Percentiles rank a stretch among this genome's conserved stretches.
These are phyloP conservation scores for Drosophila pachea DNA, from an alignment of 1,140 invertebrate species.

Conservation along the genomic window DNA sequence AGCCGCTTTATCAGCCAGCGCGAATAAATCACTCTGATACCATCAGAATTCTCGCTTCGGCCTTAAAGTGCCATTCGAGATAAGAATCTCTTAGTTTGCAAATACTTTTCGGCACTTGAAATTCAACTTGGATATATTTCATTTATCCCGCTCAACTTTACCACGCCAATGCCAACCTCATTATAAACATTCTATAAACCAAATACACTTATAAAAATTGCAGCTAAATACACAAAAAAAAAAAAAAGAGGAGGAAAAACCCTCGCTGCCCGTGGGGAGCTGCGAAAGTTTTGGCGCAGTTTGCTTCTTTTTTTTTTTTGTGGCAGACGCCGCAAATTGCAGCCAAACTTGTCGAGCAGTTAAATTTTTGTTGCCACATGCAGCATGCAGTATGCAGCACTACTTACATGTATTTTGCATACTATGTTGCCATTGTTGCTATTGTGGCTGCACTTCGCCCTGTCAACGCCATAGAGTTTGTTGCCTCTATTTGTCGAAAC, in stretches of 20 bases:
- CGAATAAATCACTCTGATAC: not conserved
- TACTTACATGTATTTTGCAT: slow-evolving; percentile 23
- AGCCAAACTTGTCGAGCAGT: slow-evolving; percentile 47
- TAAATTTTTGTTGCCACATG: slow-evolving; percentile 40
- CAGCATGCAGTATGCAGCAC: slow-evolving; percentile 21
- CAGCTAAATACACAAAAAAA: slow-evolving; percentile 8
- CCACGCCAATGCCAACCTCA: slow-evolving; percentile 25
- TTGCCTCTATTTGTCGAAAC: slow-evolving; percentile 43
- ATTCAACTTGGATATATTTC: slow-evolving; percentile 20
- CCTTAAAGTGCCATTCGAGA: not conserved
- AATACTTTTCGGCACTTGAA: slow-evolving; percentile 1
- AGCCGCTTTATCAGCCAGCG: slow-evolving; percentile 17
- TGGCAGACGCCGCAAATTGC: slow-evolving; percentile 48
- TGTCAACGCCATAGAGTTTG: slow-evolving; percentile 43
- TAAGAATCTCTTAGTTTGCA: not conserved
- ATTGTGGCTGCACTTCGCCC: slow-evolving; percentile 26
- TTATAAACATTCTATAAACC: slow-evolving; percentile 40
- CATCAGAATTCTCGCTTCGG: no score
- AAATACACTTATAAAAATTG: slow-evolving; percentile 38
- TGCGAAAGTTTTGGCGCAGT: slow-evolving; percentile 30
- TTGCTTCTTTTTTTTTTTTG: slow-evolving; percentile 14
- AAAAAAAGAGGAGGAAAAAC: slow-evolving; percentile 2
- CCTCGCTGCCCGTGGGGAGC: slow-evolving; percentile 28
- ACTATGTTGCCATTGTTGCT: slow-evolving; percentile 30
- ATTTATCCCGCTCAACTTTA: slow-evolving; percentile 10